phyloP scores from a whole-genome alignment of 2,113 vertebrate genomes.

The Nestor notabilis region DNA sequence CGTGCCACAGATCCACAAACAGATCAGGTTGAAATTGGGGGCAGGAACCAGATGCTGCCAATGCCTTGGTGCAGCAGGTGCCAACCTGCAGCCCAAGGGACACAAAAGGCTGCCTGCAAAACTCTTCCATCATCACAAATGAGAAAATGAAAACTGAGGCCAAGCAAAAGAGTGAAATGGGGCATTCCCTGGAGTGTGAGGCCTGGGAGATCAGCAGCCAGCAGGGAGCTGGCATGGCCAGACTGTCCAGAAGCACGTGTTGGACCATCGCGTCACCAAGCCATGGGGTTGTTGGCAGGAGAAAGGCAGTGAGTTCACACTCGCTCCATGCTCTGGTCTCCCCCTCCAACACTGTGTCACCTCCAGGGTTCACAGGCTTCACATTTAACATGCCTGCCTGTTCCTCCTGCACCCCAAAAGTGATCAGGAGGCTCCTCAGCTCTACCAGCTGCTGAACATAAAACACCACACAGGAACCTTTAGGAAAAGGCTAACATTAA shows the following conservation, averaged over 20 bases:
- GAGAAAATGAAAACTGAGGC: not conserved
- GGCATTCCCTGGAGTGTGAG: not conserved
- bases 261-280: fast-evolving
- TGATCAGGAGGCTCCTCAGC: not conserved
- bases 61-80: not conserved
- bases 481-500: not conserved
- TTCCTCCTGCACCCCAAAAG: not conserved
- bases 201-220: not conserved
- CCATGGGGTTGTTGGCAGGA: not conserved
- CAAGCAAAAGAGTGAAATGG: not conserved
- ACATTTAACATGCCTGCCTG: not conserved
- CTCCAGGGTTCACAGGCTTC: not conserved
- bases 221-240: not conserved
- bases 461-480: not conserved
- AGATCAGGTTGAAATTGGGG: not conserved
- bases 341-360: not conserved
- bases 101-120: not conserved
- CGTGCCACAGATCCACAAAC: fast-evolving
- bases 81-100: not conserved
- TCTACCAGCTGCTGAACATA: not conserved
- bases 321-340: not conserved
- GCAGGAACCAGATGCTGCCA: not conserved
- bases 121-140: not conserved
- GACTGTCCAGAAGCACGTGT: fast-evolving
- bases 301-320: not conserved